Conservation (phyloP, 1,140 invertebrate genomes). For the Amyelois transitella region DNA sequence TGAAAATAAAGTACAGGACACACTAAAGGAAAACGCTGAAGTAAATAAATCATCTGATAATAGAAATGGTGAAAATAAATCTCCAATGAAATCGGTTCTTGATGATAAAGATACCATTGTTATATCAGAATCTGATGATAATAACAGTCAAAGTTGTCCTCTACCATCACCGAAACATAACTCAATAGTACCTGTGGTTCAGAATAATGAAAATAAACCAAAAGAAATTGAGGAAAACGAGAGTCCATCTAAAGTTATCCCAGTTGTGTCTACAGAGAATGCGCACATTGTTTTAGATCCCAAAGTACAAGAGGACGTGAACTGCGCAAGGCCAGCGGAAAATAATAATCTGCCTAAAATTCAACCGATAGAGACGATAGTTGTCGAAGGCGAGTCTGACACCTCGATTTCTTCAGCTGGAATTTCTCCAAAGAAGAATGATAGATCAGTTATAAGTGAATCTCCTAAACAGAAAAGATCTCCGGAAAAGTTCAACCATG, state of each 20-base stretch:
- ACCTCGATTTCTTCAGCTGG: conserved; percentile 36
- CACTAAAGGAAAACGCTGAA: conserved; percentile 15
- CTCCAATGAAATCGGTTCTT: conserved; percentile 31
- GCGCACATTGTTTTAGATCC: conserved; percentile 61
- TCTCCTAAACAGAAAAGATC: conserved; percentile 50
- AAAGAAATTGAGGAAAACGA: conserved; percentile 48
- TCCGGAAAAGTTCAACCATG: conserved; percentile 41
- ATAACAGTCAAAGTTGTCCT: conserved; percentile 67
- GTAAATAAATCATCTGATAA: conserved; percentile 28
- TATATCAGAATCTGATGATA: conserved; percentile 72
- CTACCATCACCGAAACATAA: conserved; percentile 58
- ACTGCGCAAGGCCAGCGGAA: conserved; percentile 30
- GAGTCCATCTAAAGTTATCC: conserved; percentile 58
- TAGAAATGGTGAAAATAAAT: conserved; percentile 50
- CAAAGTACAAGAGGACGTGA: conserved; percentile 43
- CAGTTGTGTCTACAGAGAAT: conserved; percentile 65
- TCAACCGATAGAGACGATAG: conserved; percentile 57
- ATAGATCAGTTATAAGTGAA: conserved; percentile 54
- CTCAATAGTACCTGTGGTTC: conserved; percentile 28
- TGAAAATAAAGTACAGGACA: conserved; percentile 16
- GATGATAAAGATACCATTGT: conserved; percentile 72
- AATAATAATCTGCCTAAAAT: conserved; percentile 48
- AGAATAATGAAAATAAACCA: conserved; percentile 38
- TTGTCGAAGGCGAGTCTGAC: conserved; percentile 60
- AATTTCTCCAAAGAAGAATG: conserved; percentile 53